Conservation (phyloP, 2,113 vertebrate species). For the Chrysochloris asiatica region DNA sequence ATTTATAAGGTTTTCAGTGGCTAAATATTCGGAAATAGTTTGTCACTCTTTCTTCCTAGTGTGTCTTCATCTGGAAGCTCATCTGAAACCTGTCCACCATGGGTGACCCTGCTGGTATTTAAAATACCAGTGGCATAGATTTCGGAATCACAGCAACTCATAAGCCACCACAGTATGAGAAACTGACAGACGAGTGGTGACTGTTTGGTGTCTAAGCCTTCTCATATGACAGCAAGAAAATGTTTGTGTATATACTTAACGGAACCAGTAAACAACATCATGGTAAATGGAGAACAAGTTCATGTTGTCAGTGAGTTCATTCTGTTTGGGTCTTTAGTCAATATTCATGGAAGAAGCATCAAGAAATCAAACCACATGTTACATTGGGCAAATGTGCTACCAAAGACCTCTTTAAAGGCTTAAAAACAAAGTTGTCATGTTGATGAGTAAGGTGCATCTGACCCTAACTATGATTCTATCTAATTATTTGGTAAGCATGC, state of each 20-base stretch:
- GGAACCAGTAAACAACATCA: neutral
- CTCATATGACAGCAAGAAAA: neutral
- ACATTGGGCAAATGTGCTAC: neutral
- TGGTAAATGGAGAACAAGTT: neutral
- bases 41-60: too few species aligned
- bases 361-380: neutral
- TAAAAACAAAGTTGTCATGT: neutral
- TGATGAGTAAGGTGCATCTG: neutral
- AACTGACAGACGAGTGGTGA: too few species aligned
- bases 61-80: too few species aligned
- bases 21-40: too few species aligned
- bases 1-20: too few species aligned
- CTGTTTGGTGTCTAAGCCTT: neutral
- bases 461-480: neutral
- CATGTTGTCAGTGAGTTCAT: neutral
- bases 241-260: neutral
- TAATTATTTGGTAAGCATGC: neutral
- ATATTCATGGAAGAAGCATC: neutral
- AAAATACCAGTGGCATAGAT: too few species aligned
- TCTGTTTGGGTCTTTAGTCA: neutral
- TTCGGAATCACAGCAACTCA: too few species aligned
- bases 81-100: too few species aligned
- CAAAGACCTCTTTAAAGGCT: neutral
- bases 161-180: too few species aligned
- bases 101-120: too few species aligned